Conservation (phyloP, 2,797 vertebrate species). For the Macrochelys suwanniensis region DNA sequence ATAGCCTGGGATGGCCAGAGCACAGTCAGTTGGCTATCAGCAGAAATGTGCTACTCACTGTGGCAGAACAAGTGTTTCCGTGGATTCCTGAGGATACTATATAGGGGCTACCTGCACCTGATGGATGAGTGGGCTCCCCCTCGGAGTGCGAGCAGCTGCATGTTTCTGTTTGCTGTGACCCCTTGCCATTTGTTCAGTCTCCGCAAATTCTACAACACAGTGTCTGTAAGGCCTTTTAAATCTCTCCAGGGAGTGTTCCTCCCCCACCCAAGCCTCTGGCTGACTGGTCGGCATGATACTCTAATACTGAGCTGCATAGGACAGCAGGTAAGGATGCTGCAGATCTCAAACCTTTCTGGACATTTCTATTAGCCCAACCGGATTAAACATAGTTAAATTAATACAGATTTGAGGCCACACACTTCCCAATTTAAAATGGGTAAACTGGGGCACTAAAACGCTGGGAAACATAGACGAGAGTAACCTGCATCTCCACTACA, state of each 20-base stretch:
- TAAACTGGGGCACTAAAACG: slow-evolving; percentile 36
- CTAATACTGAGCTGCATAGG: slow-evolving; percentile 1
- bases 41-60: neutral
- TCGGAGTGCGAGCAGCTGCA: neutral
- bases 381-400: neutral
- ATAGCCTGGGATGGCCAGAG: neutral
- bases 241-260: slow-evolving; percentile 11
- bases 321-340: neutral
- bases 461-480: neutral
- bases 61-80: neutral
- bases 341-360: neutral
- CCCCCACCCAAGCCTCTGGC: neutral
- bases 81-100: neutral
- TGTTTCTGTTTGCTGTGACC: neutral
- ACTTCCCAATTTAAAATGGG: fast-evolving
- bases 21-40: neutral
- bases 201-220: neutral
- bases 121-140: neutral
- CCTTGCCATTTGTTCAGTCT: neutral
- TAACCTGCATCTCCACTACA: slow-evolving; percentile 32
- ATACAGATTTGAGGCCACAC: neutral
- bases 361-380: neutral
- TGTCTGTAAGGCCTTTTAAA: neutral
- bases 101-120: neutral
- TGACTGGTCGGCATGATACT: neutral